Base-by-base conservation (phyloP, 2,888 invertebrate species). In the Lottia gigantea region DNA sequence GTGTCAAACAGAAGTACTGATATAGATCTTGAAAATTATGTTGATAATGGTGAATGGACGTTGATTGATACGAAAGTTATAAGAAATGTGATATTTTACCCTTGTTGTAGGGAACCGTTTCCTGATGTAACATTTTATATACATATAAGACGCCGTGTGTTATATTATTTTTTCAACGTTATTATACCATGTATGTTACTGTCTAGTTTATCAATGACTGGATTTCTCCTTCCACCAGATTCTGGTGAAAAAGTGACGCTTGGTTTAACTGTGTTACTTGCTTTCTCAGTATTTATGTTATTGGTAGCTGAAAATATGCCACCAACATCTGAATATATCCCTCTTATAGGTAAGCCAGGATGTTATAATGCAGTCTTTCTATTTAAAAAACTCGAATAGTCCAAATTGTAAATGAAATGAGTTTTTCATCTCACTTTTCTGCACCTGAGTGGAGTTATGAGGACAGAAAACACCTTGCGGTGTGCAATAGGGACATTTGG, bases 131-230 rank as follows among this genome's bases (percentile, higher is more conserved):
- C 90, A 19, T 90, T 91, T 74, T 55, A 55, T 55, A 81, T 91
- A 45, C 89, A 89, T 71, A 89, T 91, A 65, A 86, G 90, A 6
- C 82, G 91, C 31, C 88, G 90, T 74, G 90, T 90, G 2, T 84
- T 91, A 64, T 88, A 87, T 76, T 88, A 87, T 77, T 87, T 90
- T 80, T 90, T 91, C 83, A 91, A 91, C 84, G 90, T 91, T 64
- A 90, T 91, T 66, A 89, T 91, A 76, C 91, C 91, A 4, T 91
- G 91, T 81, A 89, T 91, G 81, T 89, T 91, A 89, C 88, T 91
- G 94, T 64, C 91, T 88, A 65, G 94, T 92, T 84, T 91, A 66
- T 91, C 91, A 0, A 85, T 91, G 66, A 88, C 91, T 11, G 91
- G 90, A 14, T 91, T 91, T 82, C 89, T 90, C 74, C 83, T 91